Percentiles rank a stretch among this genome's conserved stretches.
phyloP scores from a whole-genome alignment of 2,888 invertebrate genomes.

The Zonitis immaculata region DNA sequence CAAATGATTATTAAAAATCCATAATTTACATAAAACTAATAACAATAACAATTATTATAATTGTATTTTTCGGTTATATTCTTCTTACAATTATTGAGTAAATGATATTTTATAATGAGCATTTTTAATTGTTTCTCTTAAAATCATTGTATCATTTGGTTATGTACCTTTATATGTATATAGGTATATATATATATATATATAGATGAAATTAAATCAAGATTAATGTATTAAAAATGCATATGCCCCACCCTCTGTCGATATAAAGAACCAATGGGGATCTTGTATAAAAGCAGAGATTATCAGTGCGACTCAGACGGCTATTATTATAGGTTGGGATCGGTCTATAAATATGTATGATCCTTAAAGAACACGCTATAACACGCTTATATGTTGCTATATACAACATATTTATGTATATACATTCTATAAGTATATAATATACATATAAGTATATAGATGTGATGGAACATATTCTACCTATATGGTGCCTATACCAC shows the following conservation, averaged over 20 bases:
- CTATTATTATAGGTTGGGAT: slow-evolving; percentile 50
- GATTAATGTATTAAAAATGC: slow-evolving; percentile 42
- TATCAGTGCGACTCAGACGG: slow-evolving; percentile 46
- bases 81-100: too few relatives aligned
- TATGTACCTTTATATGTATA: too few relatives aligned
- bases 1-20: too few relatives aligned
- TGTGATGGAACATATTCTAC: background rate
- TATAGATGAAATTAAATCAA: slow-evolving; percentile 28
- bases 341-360: slow-evolving; percentile 51
- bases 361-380: slow-evolving; percentile 47
- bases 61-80: too few relatives aligned
- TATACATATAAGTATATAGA: background rate
- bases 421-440: background rate
- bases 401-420: slow-evolving; percentile 2
- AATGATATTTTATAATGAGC: too few relatives aligned
- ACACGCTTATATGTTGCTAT: slow-evolving; percentile 24
- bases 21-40: too few relatives aligned
- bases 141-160: too few relatives aligned
- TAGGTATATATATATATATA: too few relatives aligned
- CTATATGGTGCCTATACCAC: too few relatives aligned
- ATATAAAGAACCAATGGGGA: slow-evolving; percentile 40
- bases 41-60: too few relatives aligned
- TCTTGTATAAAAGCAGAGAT: slow-evolving; percentile 41
- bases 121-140: too few relatives aligned
- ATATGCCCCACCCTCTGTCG: slow-evolving; percentile 36